phyloP scores from a whole-genome alignment of 2,888 invertebrate genomes.

The Hydropsyche betteni region DNA sequence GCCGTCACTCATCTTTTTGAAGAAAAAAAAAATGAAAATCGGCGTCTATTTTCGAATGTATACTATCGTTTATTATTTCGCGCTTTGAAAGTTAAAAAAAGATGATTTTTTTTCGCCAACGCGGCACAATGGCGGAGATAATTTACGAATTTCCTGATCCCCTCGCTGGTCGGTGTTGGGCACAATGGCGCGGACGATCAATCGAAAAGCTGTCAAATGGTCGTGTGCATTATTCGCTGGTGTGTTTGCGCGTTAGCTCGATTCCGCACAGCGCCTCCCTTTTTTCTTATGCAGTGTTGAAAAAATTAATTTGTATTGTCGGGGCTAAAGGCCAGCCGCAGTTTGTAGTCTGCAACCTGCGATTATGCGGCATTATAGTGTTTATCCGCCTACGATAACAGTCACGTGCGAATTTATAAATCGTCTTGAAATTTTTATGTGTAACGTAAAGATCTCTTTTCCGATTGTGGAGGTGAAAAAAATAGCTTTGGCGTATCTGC shows the following conservation, averaged over 20 bases:
- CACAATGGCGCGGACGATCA: slow-evolving; percentile 10
- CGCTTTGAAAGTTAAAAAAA: too few relatives aligned
- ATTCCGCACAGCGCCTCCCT: not conserved
- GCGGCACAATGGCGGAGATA: slow-evolving; percentile 20
- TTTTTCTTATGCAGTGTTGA: not conserved
- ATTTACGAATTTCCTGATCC: slow-evolving; percentile 19
- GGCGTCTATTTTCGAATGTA: not conserved
- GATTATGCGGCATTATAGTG: slow-evolving; percentile 14
- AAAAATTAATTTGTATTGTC: slow-evolving; percentile 8
- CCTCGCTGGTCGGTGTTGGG: not conserved
- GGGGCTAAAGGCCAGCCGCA: slow-evolving; percentile 2
- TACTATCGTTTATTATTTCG: too few relatives aligned
- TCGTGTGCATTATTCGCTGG: slow-evolving; percentile 4
- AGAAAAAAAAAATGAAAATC: slow-evolving; percentile 12
- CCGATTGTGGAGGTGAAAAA: not conserved
- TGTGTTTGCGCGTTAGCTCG: not conserved
- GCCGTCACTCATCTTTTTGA: slow-evolving; percentile 44
- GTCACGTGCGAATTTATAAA: slow-evolving; percentile 1
- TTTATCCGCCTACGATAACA: slow-evolving; percentile 7
- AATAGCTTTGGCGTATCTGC: not conserved
- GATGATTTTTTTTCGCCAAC: too few relatives aligned
- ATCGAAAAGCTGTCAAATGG: slow-evolving; percentile 6
- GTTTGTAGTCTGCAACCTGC: slow-evolving; percentile 1
- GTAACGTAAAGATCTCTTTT: not conserved
- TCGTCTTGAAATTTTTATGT: slow-evolving; percentile 5